Base-by-base conservation (phyloP, 2,797 vertebrate species). In the Syngnathus acus region DNA sequence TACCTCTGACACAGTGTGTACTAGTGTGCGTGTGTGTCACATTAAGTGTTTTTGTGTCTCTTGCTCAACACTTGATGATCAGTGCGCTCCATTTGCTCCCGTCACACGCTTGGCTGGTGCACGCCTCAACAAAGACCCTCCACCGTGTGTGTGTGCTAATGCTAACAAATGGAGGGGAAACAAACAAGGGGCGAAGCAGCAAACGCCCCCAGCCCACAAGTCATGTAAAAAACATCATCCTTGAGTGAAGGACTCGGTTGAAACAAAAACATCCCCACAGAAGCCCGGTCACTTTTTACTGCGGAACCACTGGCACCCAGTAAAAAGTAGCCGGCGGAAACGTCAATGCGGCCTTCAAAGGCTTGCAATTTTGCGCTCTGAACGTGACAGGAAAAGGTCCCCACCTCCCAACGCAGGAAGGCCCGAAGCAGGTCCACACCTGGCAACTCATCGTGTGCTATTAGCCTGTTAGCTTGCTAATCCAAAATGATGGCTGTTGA, bases 51-150 rank as follows among this genome's bases (percentile, higher is more conserved):
- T 57, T 57, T 37, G 26, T 11, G 6, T 10, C 21, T 37, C 39
- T 62, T 23, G 59, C 40, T 43, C 38, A 62, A 57, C 26, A 37
- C 54, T 57, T 57, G 54, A 57, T 37, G 54, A 51, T 87, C 79
- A 67, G 67, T 74, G 78, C 2, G 72, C 82, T 89, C 79, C 86
- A 88, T 90, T 90, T 89, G 76, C 80, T 50, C 67, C 84, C 87
- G 87, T 86, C 85, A 89, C 83, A 84, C 69, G 81, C 82, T 77
- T 78, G 77, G 80, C 79, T 81, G 80, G 68, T 68, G 64, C 73
- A 84, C 39, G 75, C 72, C 74, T 68, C 58, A 40, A 60, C 58
- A 40, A 40, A 60, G 39, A 60, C 38, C 54, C 54, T 57, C 54
- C 54, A 6, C 54, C 6, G 54, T 8, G 8, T 65, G 53, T 54